Conservation (phyloP, 2,113 vertebrate genomes). For the Phylloscopus trochilus region DNA sequence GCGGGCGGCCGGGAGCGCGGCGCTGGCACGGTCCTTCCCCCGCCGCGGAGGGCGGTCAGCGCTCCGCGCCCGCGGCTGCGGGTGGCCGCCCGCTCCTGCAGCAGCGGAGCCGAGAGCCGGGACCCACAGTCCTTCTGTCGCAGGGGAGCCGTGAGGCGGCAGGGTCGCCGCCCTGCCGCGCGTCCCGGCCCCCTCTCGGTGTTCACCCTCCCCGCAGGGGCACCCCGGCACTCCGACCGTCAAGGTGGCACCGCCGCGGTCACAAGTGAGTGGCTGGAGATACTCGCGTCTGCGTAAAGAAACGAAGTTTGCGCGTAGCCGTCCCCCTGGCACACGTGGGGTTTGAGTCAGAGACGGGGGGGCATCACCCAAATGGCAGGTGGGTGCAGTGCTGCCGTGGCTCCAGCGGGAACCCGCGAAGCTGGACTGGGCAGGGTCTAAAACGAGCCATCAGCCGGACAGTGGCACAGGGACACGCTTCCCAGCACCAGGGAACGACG, state of each 20-base stretch:
- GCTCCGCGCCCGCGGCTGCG: neutral
- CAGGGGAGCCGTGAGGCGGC: no score
- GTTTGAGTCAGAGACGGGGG: neutral
- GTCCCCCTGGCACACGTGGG: neutral
- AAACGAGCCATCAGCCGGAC: accelerated
- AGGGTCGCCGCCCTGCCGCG: no score
- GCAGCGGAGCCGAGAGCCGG: neutral
- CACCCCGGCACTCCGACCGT: neutral
- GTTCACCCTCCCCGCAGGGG: accelerated
- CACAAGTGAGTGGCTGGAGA: accelerated
- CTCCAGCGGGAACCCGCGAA: neutral
- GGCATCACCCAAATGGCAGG: accelerated
- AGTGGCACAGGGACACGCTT: neutral
- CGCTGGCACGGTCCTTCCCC: neutral
- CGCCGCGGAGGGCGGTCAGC: neutral
- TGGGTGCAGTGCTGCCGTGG: neutral
- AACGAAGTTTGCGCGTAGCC: neutral
- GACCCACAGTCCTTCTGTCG: neutral
- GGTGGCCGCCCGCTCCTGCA: neutral
- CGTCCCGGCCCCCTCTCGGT: neutral
- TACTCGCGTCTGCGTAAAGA: neutral
- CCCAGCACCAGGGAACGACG: accelerated
- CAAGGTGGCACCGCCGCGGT: accelerated
- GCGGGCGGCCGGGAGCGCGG: neutral
- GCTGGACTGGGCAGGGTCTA: neutral